A percentile compares a stretch with the other conserved stretches of the same genome.
These are phyloP conservation scores for Pogonomyrmex californicus DNA, from an alignment of 1,140 invertebrate species.

Conservation along the genomic window DNA sequence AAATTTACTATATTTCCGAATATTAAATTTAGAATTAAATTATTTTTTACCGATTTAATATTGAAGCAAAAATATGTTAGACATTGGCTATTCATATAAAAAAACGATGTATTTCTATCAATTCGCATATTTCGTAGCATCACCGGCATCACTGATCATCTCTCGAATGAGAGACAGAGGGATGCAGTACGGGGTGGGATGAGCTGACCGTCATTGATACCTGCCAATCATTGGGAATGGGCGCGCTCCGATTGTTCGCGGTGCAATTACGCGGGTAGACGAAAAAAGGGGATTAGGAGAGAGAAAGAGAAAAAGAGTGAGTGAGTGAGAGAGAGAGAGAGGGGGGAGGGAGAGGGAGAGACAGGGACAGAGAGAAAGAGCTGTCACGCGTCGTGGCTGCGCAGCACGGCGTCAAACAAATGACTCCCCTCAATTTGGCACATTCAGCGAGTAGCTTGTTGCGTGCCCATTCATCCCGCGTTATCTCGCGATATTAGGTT, in stretches of 20 bases:
- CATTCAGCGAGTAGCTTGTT: slow-evolving; percentile 80
- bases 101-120: background rate
- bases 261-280: slow-evolving; percentile 68
- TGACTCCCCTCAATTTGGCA: slow-evolving; percentile 79
- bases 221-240: slow-evolving; percentile 69
- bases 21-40: background rate
- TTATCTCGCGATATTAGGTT: slow-evolving; percentile 64
- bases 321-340: slow-evolving; percentile 41
- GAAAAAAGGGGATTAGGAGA: slow-evolving; percentile 52
- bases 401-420: slow-evolving; percentile 73
- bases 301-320: slow-evolving; percentile 53
- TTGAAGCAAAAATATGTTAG: background rate
- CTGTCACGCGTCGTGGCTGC: slow-evolving; percentile 65
- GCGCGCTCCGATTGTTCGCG: slow-evolving; percentile 66
- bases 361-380: slow-evolving; percentile 54
- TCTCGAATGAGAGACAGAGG: slow-evolving; percentile 49
- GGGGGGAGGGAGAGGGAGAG: slow-evolving; percentile 41
- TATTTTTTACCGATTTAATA: background rate
- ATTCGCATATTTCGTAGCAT: slow-evolving; percentile 31
- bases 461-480: slow-evolving; percentile 78
- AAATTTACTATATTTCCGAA: background rate
- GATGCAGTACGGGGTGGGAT: background rate
- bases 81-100: background rate
- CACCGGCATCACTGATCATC: slow-evolving; percentile 27
- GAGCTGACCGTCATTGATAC: slow-evolving; percentile 65